These are phyloP conservation scores for Eptatretus atami DNA, from an alignment of 2,797 vertebrate species.

Conservation along the genomic window DNA sequence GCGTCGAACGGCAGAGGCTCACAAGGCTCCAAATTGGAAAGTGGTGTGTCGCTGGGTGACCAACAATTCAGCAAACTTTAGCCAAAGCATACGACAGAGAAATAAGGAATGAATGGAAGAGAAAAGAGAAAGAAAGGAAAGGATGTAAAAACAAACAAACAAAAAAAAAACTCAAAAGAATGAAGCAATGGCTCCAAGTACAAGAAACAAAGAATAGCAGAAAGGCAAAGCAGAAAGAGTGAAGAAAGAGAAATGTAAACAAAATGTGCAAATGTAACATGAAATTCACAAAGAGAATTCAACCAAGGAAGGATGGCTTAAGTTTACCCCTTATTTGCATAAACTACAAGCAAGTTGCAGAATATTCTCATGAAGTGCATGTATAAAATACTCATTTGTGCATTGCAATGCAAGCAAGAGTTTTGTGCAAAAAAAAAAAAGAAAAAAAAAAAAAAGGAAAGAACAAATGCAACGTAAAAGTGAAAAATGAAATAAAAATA, in stretches of 20 bases:
- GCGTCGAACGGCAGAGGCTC: constrained; percentile 1
- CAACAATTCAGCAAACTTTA: constrained; percentile 5
- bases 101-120: background rate
- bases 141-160: background rate
- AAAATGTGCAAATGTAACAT: background rate
- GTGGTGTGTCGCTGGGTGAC: constrained; percentile 5
- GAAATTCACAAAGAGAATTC: background rate
- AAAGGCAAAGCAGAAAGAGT: constrained; percentile 8
- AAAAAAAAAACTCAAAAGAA: background rate
- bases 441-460: too few species aligned
- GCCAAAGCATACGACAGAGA: background rate
- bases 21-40: constrained; percentile 3
- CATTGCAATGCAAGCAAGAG: too few species aligned
- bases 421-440: too few species aligned
- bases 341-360: too few species aligned
- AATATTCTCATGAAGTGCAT: too few species aligned
- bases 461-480: too few species aligned
- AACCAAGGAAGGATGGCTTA: too few species aligned
- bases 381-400: too few species aligned
- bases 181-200: too few species aligned
- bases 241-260: constrained; percentile 7
- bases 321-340: too few species aligned
- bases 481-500: too few species aligned
- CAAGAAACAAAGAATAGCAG: constrained; percentile 4
- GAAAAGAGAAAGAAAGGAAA: constrained; percentile 1